Conservation (phyloP, 2,888 invertebrate species). For the Caenorhabditis zanzibari region DNA sequence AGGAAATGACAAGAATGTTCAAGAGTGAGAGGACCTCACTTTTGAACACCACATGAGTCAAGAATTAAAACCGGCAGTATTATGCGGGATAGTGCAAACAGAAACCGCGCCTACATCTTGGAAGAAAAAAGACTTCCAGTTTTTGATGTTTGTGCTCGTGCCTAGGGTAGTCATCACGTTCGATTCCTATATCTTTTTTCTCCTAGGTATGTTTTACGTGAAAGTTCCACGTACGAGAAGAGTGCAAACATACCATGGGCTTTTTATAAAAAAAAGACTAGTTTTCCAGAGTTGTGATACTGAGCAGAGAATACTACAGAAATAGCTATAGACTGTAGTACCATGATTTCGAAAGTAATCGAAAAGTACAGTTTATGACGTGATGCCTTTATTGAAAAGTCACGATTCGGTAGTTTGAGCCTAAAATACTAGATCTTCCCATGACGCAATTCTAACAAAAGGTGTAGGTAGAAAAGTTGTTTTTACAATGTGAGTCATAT, state of each 20-base stretch:
- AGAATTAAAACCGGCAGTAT: conserved; percentile 64
- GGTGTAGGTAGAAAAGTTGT: conserved; percentile 9
- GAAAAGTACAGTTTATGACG: conserved; percentile 49
- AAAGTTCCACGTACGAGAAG: conserved; percentile 49
- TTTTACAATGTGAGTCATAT: conserved; percentile 15
- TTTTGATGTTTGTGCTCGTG: conserved; percentile 47
- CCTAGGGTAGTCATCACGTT: conserved; percentile 51
- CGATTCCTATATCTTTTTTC: conserved; percentile 16
- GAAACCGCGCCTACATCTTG: conserved; percentile 54
- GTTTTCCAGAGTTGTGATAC: conserved; percentile 19
- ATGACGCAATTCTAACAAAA: conserved; percentile 5
- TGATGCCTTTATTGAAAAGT: conserved; percentile 7
- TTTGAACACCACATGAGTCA: conserved; percentile 61
- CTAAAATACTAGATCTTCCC: neutral
- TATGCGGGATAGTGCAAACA: conserved; percentile 59
- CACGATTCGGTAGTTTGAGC: neutral
- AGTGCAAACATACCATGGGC: conserved; percentile 38
- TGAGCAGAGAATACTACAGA: conserved; percentile 11
- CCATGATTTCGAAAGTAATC: neutral
- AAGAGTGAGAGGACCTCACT: conserved; percentile 42
- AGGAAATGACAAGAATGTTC: conserved; percentile 5
- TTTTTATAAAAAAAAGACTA: conserved; percentile 17
- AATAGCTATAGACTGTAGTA: conserved; percentile 32
- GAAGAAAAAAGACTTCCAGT: conserved; percentile 57
- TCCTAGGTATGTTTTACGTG: conserved; percentile 18